Percentiles rank a stretch among this genome's conserved stretches.
These are phyloP conservation scores for Cataglyphis albicans DNA, from an alignment of 2,888 invertebrate genomes.

Conservation along the genomic window DNA sequence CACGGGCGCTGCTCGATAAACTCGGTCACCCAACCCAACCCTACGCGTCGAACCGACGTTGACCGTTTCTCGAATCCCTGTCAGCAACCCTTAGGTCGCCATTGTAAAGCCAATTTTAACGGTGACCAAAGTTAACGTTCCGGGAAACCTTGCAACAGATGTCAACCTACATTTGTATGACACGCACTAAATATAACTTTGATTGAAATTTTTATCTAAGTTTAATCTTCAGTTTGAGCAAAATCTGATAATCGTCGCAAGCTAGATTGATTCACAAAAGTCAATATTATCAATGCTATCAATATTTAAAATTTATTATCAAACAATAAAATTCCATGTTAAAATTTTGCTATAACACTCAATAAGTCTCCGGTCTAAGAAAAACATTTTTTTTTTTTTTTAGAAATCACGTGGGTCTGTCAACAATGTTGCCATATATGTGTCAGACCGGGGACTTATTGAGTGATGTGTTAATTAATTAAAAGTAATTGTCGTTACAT, in stretches of 20 bases:
- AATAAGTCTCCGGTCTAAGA: no score
- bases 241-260: not conserved
- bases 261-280: not conserved
- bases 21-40: slow-evolving; percentile 66
- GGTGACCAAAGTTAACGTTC: slow-evolving; percentile 26
- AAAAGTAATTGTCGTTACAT: not conserved
- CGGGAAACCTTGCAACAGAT: slow-evolving; percentile 11
- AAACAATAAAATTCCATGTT: not conserved
- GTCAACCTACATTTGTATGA: slow-evolving; percentile 5
- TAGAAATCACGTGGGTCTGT: no score
- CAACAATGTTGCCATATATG: no score
- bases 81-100: slow-evolving; percentile 28
- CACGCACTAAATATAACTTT: not conserved
- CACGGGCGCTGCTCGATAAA: slow-evolving; percentile 60
- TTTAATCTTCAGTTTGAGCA: not conserved
- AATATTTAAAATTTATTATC: not conserved
- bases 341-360: not conserved
- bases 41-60: slow-evolving; percentile 50
- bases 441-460: no score
- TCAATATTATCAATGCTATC: not conserved
- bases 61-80: slow-evolving; percentile 56
- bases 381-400: no score
- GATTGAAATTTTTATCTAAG: not conserved
- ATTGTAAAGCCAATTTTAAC: slow-evolving; percentile 51
- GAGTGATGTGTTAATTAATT: not conserved